Conservation (phyloP, 2,113 vertebrate genomes). For the Bufo bufo region DNA sequence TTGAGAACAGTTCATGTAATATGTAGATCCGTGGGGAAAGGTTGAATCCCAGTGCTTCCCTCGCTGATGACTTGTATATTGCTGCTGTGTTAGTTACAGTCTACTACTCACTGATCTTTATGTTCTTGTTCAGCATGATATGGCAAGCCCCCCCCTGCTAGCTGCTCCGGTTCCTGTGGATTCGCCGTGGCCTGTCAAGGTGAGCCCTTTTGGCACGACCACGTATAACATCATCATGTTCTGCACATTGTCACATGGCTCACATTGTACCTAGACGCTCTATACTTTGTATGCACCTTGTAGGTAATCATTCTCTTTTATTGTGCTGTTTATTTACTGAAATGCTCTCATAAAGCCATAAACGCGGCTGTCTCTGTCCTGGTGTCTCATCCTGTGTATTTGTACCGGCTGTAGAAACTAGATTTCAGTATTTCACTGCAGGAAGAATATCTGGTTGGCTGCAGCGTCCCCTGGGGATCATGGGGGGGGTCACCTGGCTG, state of each 20-base stretch:
- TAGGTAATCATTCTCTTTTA: background rate
- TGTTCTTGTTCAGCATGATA: slow-evolving; percentile 78
- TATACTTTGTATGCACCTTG: background rate
- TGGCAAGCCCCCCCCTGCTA: slow-evolving; percentile 81
- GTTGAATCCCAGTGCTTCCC: no score
- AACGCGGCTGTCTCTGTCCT: background rate
- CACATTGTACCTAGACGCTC: background rate
- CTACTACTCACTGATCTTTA: background rate
- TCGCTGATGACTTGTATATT: no score
- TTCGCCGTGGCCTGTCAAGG: slow-evolving; percentile 91
- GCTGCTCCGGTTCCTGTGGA: slow-evolving; percentile 76
- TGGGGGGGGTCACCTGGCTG: no score
- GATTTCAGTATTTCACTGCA: no score
- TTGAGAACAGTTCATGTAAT: no score
- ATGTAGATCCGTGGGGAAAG: no score
- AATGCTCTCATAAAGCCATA: background rate
- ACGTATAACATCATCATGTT: background rate
- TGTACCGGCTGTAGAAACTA: background rate
- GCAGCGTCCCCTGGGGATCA: no score
- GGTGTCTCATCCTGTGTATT: background rate
- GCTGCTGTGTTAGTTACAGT: no score
- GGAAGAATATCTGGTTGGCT: no score
- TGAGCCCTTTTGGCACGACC: slow-evolving; percentile 63
- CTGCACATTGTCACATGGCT: background rate
- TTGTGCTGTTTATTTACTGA: background rate